Base-by-base conservation (phyloP, 1,140 invertebrate genomes). In the Hylaeus volcanicus region DNA sequence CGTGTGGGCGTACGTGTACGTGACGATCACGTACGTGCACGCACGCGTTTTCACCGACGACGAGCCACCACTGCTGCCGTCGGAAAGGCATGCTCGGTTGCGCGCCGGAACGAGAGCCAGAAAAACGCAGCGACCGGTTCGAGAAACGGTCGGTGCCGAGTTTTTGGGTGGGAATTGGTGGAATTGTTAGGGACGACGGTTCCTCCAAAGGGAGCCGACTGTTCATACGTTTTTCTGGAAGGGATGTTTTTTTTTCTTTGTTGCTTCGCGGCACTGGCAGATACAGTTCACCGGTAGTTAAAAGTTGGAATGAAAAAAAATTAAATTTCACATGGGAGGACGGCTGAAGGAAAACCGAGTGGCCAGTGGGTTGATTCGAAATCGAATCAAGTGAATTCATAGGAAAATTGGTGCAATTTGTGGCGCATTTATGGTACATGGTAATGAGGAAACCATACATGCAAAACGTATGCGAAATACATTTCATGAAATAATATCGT, bases 81-180 rank as follows among this genome's bases (percentile, higher is more conserved):
- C 74, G 79, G 74, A 69, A 77, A 84, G 82, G 85, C 71, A 63
- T 74, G 86, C 82, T 82, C 72, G 74, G 74, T 61, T 86, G 85
- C 82, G 66, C 84, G 63, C 55, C 78, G 78, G 55, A 68, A 68
- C 76, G 51, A 72, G 60, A 72, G 63, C 69, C 77, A 55, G 64
- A 84, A 79, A 79, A 66, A 83, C 61, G 41, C 48, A 58, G 68
- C 65, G 65, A 83, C 69, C 70, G 63, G 56, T 65, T 80, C 79
- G 60, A 56, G 65, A 58, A 64, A 83, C 68, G 69, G 48, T 56
- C 70, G 48, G 26, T n/a, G 45, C 9, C 9, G 53, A 37, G 26
- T 79, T 65, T 74, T 72, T 55, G 70, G 11, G 14, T 74, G 70
- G 51, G 74, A 79, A 79, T 79, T 73, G 65, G 43, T 41, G 74